phyloP scores from a whole-genome alignment of 1,140 invertebrate species.

The Druon quercuslanigerum region DNA sequence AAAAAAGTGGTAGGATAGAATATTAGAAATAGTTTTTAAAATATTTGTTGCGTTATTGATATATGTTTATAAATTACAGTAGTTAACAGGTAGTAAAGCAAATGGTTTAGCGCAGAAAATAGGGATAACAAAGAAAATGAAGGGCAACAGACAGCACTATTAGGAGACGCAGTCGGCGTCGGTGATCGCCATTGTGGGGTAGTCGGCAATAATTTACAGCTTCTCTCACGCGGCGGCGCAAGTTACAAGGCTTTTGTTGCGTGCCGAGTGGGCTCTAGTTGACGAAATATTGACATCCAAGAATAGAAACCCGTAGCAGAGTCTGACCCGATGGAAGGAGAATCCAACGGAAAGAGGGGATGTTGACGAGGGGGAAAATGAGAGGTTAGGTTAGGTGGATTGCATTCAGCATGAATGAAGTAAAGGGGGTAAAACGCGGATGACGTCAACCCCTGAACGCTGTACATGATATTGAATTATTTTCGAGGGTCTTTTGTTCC shows the following conservation, averaged over 20 bases:
- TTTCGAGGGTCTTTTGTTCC: constrained; percentile 51
- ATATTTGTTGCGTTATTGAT: too few relatives aligned
- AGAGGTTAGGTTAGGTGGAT: constrained; percentile 50
- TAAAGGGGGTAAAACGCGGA: constrained; percentile 54
- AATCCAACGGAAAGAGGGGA: constrained; percentile 9
- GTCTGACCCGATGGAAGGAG: constrained; percentile 40
- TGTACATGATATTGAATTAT: constrained; percentile 50
- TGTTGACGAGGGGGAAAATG: constrained; percentile 32
- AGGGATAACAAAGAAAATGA: neutral
- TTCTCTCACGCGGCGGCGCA: constrained; percentile 49
- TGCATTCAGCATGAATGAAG: constrained; percentile 55
- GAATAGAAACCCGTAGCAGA: constrained; percentile 66
- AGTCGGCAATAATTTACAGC: constrained; percentile 47
- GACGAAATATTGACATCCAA: constrained; percentile 73
- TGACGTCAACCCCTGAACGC: constrained; percentile 63
- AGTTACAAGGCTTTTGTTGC: constrained; percentile 44
- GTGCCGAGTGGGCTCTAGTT: constrained; percentile 63
- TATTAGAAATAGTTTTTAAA: too few relatives aligned
- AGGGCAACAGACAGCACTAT: neutral
- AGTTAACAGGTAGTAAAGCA: too few relatives aligned
- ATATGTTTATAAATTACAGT: too few relatives aligned
- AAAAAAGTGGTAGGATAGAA: too few relatives aligned
- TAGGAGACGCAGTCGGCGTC: constrained; percentile 1
- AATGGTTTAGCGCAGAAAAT: too few relatives aligned
- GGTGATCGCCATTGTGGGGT: constrained; percentile 31